Evolutionary conservation across 2,113 vertebrate species (phyloP).

Genomic region (Ammospiza caudacuta): DNA sequence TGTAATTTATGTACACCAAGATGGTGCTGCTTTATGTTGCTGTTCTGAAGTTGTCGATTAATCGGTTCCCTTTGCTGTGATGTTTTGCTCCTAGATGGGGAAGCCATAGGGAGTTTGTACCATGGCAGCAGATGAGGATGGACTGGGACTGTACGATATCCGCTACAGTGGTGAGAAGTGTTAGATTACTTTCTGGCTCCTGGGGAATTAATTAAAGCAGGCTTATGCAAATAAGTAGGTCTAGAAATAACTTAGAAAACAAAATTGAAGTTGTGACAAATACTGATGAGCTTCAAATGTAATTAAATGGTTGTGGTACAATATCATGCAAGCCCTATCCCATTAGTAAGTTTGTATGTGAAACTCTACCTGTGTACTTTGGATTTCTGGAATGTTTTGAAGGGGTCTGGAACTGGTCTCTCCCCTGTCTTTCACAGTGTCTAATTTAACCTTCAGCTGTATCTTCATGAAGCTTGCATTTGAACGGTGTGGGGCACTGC

Average conservation of each 20-base stretch:
- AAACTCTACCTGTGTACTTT: neutral
- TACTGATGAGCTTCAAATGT: neutral
- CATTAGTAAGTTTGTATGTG: neutral
- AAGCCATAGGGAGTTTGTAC: constrained; percentile 66
- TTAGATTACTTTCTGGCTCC: neutral
- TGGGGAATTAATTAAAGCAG: neutral
- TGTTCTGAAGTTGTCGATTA: neutral
- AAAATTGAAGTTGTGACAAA: neutral
- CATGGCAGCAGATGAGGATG: constrained; percentile 80
- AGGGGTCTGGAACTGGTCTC: neutral
- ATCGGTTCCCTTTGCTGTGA: neutral
- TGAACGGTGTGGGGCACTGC: neutral
- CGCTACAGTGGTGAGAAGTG: constrained; percentile 44
- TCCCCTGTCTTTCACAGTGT: rapidly evolving
- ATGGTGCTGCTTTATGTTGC: neutral
- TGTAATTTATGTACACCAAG: neutral
- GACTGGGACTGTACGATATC: constrained; percentile 67
- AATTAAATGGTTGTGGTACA: neutral
- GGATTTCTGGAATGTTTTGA: neutral
- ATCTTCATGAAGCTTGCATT: neutral
- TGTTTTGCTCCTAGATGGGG: constrained; percentile 63
- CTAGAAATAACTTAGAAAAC: neutral
- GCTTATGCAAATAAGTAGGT: neutral
- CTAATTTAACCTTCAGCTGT: neutral
- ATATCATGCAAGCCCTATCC: neutral